Evolutionary conservation across 2,888 invertebrate genomes (phyloP), one percentile per base, ranked within the genome.

Genomic region (Deroplatys truncata): DNA sequence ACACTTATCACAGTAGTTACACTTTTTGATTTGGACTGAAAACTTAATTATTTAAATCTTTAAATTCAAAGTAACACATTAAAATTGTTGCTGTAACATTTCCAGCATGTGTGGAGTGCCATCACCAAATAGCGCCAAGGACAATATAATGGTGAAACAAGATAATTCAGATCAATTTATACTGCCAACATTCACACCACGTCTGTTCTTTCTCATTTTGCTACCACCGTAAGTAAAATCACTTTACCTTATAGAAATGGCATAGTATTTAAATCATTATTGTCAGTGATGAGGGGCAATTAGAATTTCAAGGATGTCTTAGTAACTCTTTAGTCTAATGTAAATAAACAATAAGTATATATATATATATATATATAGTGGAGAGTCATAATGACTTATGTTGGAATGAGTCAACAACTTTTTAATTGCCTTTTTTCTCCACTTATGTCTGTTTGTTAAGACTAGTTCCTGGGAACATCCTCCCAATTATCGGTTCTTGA

Each of bases 161-260:
- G 82, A 43, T 56, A 85, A 85, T 49, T 87, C 43, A 20, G 84
- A 88, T 43, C 88, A 89, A n/a, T 90, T 91, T 87, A 88, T 86
- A 13, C 84, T 91, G n/a, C 91, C 91, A 13, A 90, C 90, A 16
- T 91, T 91, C 88, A 91, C 91, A 0, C 91, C 91, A 35, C 72
- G 89, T 28, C 89, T 91, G 15, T 91, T 91, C 88, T 91, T 91
- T 89, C 88, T 91, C 35, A 84, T 91, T 25, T 90, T 91, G 16
- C 89, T 91, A n/a, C 91, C 91, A 13, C 91, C 91, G 91, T 91
- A 90, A 89, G 91, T 91, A 89, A 43, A 72, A 72, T 72, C 56
- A 72, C 16, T 3, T 28, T 87, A 85, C n/a, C 56, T 82, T 28
- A 13, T 10, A 20, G 84, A 88, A 84, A 89, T 20, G 29, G 7